Base-by-base conservation (phyloP, 2,797 vertebrate species). In the Cryptoblepharus egeriae region DNA sequence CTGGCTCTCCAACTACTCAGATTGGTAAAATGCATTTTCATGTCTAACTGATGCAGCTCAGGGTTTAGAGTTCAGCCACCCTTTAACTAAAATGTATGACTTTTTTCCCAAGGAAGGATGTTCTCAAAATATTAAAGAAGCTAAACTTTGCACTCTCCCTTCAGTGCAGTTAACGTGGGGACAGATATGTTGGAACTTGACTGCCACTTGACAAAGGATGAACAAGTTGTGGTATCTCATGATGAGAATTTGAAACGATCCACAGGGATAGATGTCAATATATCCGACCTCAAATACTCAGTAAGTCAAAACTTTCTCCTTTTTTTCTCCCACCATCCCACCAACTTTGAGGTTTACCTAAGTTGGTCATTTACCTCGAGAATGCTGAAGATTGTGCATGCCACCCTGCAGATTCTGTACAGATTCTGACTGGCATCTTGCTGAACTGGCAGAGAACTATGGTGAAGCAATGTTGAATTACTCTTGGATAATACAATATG, bases 101-200 rank as follows among this genome's bases (percentile, higher is more conserved):
- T 35, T 32, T 45, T 52, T 37, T 32, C 24, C 3, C 32, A 39
- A 28, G 15, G 7, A 24, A 58, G 3, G 1, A 52, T 74, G 35
- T 55, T 42, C 6, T 7, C 22, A 0, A 72, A 86, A 72, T n/a
- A 1, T 16, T 0, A 0, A 0, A 52, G 55, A 67, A 13, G 35
- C 15, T 90, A 75, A 90, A 13, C 24, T 26, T 39, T 89, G 3
- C n/a, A 78, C 12, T 85, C 60, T 93, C 93, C 60, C 30, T 92
- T 45, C 91, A 99, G 99, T 8, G 99, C 99, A 1, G 97, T 99
- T 79, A 93, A 95, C 69, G 52, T 99, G 22, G 98, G 98, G 73
- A 99, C 98, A 9, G 98, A 99, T 92, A 99, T 99, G 98, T 78
- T 99, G 95, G 99, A 99, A 94, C 82, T 99, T 81, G 99, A 99